Base-by-base conservation (phyloP, 2,797 vertebrate genomes). In the Microctenopoma stevenorrisi region DNA sequence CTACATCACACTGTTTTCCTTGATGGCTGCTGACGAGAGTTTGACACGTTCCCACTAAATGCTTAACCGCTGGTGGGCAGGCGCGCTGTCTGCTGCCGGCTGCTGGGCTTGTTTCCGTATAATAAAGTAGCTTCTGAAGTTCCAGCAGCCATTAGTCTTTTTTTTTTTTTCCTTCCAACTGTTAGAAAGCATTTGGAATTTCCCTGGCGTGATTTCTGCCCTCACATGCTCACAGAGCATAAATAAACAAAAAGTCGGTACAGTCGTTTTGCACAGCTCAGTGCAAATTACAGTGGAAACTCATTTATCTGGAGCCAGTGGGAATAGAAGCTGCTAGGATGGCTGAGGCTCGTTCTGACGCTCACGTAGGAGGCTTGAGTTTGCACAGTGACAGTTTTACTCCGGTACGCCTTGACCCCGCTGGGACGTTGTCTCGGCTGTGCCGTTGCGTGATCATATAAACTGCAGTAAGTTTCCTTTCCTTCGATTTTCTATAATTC, bases 221-320 rank as follows among this genome's bases (percentile, higher is more conserved):
- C 79, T 76, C 66, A 67, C 72, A 55, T n/a, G 4, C 68, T 71
- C 6, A 3, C 70, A 46, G 68, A 74, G 80, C 78, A 79, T 85
- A 85, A 88, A 88, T 87, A 81, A 86, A 81, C 79, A 81, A 78
- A 76, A 83, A 73, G 76, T 77, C 13, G 18, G 67, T 70, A 44
- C 59, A 79, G 80, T 83, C 62, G 52, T 88, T 89, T 85, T 87
- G 80, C 82, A 85, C 80, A 86, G 77, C 83, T 88, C 82, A 79
- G 72, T 82, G 76, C 82, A 86, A 85, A 80, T 86, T 88, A 87
- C 68, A 72, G 51, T 68, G 68, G 72, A 76, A 82, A 84, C 77
- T 83, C 76, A 85, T 89, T 87, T 85, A 88, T 87, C 78, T 74
- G 62, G 26, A 85, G 75, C 85, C 55, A 46, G 64, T 78, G 86